Conservation (phyloP, 2,797 vertebrate species). For the Pseudochirops corinnae region DNA sequence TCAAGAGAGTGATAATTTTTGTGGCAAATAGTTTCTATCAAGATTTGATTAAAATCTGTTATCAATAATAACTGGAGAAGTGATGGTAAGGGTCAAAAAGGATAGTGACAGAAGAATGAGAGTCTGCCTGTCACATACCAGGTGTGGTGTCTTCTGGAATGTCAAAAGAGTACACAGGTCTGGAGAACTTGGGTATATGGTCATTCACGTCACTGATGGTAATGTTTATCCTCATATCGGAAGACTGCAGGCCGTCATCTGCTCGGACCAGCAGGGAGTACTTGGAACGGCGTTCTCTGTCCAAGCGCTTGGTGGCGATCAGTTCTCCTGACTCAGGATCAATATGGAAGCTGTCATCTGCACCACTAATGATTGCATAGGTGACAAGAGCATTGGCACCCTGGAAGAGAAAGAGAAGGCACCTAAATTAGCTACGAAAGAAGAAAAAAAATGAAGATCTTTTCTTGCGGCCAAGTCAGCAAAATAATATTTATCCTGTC, state of each 20-base stretch:
- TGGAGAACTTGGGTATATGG: constrained; percentile 94
- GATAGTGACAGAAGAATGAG: background rate
- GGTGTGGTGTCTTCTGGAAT: constrained; percentile 93
- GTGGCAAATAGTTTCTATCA: background rate
- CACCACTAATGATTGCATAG: constrained; percentile 96
- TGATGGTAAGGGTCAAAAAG: background rate
- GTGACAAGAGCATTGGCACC: constrained; percentile 98
- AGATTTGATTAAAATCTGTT: background rate
- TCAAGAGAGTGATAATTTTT: background rate
- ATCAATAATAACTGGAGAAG: background rate
- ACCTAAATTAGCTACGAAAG: background rate
- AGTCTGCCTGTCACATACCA: constrained; percentile 84
- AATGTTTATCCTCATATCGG: constrained; percentile 96
- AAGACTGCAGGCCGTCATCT: constrained; percentile 96
- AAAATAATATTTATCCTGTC: background rate
- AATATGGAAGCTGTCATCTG: constrained; percentile 96
- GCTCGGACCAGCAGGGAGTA: constrained; percentile 96
- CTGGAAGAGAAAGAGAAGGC: constrained; percentile 79
- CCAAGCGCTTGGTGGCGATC: constrained; percentile 93
- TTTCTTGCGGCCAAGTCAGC: background rate
- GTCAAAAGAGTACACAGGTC: constrained; percentile 94
- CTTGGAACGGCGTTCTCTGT: constrained; percentile 94
- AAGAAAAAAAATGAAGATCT: background rate
- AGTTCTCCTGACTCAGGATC: constrained; percentile 97
- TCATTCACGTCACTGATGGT: constrained; percentile 97